These are phyloP conservation scores for Iphiclides podalirius DNA, from an alignment of 2,888 invertebrate species.

Conservation along the genomic window DNA sequence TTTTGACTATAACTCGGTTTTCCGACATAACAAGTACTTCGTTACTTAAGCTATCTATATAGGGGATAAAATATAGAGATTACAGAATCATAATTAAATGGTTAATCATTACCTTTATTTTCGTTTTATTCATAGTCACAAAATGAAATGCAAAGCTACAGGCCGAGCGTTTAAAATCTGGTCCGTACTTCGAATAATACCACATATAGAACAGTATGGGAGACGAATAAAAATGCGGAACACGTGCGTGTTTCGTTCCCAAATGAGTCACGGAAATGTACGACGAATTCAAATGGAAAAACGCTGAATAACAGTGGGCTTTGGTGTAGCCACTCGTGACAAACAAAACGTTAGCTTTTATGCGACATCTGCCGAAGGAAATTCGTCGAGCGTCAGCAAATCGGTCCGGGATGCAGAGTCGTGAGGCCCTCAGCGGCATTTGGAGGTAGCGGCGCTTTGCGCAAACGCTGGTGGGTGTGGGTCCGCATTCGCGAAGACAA, in stretches of 20 bases:
- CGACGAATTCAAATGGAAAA: constrained; percentile 17
- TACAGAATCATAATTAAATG: too few relatives aligned
- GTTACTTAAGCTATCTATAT: too few relatives aligned
- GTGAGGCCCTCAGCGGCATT: constrained; percentile 24
- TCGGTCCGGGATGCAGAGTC: background rate
- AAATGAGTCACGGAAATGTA: constrained; percentile 22
- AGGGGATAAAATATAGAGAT: too few relatives aligned
- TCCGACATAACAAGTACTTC: too few relatives aligned
- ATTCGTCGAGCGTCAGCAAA: constrained; percentile 6
- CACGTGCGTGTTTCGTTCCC: constrained; percentile 20
- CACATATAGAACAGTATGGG: constrained; percentile 10
- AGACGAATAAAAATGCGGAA: constrained; percentile 15
- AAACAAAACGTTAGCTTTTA: constrained; percentile 3
- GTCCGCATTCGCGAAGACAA: constrained; percentile 12
- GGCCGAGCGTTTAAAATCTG: background rate
- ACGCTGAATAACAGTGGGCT: constrained; percentile 1
- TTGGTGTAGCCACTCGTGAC: background rate
- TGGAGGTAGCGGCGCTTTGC: constrained; percentile 27
- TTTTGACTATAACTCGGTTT: too few relatives aligned
- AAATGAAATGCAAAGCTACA: too few relatives aligned
- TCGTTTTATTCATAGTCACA: too few relatives aligned
- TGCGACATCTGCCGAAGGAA: too few relatives aligned
- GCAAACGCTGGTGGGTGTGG: constrained; percentile 25
- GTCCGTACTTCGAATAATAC: constrained; percentile 8
- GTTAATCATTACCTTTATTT: too few relatives aligned